A percentile compares a stretch with the other conserved stretches of the same genome.
Conservation (phyloP, 1,140 invertebrate genomes). For the Dreissena rostriformis region DNA sequence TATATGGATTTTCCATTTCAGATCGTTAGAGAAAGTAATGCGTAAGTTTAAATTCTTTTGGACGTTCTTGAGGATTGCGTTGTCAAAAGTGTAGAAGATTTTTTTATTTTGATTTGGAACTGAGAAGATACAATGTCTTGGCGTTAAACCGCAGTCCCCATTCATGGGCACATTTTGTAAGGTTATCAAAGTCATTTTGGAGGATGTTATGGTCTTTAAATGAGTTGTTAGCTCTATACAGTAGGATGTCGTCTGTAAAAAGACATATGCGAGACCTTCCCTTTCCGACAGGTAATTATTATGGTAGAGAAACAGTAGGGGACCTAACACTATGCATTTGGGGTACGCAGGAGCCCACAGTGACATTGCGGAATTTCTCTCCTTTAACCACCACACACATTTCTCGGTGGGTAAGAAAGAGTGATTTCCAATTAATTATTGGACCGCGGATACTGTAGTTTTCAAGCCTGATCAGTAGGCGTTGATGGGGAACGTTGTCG, state of each 20-base stretch:
- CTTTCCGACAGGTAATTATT: background rate
- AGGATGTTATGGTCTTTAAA: background rate
- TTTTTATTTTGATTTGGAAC: slow-evolving; percentile 33
- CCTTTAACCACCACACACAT: slow-evolving; percentile 42
- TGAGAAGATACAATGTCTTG: slow-evolving; percentile 57
- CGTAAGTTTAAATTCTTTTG: slow-evolving; percentile 49
- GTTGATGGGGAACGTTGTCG: background rate
- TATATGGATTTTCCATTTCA: slow-evolving; percentile 56
- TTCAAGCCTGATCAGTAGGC: slow-evolving; percentile 2
- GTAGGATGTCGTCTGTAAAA: background rate
- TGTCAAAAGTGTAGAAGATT: slow-evolving; percentile 46
- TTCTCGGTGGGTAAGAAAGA: background rate
- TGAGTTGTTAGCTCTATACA: background rate
- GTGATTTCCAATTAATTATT: background rate
- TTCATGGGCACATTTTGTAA: slow-evolving; percentile 4
- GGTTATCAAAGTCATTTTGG: background rate
- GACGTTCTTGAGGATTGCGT: slow-evolving; percentile 50
- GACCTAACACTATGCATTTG: background rate
- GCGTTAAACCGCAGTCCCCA: slow-evolving; percentile 59
- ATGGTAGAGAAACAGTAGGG: slow-evolving; percentile 13
- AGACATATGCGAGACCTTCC: background rate
- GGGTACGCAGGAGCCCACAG: background rate
- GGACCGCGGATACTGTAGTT: background rate
- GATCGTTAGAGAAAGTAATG: slow-evolving; percentile 42
- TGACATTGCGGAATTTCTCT: background rate